A percentile compares a stretch with the other conserved stretches of the same genome.
These are phyloP conservation scores for Syngnathus acus DNA, from an alignment of 2,797 vertebrate species.

Conservation along the genomic window DNA sequence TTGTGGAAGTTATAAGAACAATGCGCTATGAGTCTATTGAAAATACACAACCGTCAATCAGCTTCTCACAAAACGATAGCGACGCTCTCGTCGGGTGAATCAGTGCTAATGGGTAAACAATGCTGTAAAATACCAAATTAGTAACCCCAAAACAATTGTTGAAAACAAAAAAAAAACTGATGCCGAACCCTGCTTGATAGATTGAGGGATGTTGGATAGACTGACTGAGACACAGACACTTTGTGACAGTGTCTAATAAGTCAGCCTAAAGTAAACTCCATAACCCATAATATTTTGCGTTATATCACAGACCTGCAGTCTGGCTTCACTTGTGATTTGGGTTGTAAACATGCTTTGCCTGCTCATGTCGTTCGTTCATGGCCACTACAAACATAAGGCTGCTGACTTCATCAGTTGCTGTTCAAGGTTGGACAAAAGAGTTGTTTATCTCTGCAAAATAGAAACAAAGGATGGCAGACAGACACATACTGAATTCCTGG, in stretches of 20 bases:
- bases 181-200: no score
- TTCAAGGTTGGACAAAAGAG: constrained; percentile 46
- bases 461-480: constrained; percentile 31
- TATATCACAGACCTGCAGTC: neutral
- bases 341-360: constrained; percentile 27
- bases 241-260: neutral
- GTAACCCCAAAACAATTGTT: no score
- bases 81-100: no score
- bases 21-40: no score
- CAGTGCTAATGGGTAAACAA: no score
- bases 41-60: no score
- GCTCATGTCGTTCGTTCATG: constrained; percentile 30
- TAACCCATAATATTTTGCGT: neutral
- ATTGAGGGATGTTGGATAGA: neutral
- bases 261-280: neutral
- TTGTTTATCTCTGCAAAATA: constrained; percentile 35
- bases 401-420: constrained; percentile 51
- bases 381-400: constrained; percentile 35
- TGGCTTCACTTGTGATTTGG: constrained; percentile 14
- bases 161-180: no score
- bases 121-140: no score
- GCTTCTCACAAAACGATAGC: no score
- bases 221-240: neutral
- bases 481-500: constrained; percentile 21
- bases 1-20: no score